These are phyloP conservation scores for Tetramorium simillimum DNA, from an alignment of 1,140 invertebrate genomes.

Conservation along the genomic window DNA sequence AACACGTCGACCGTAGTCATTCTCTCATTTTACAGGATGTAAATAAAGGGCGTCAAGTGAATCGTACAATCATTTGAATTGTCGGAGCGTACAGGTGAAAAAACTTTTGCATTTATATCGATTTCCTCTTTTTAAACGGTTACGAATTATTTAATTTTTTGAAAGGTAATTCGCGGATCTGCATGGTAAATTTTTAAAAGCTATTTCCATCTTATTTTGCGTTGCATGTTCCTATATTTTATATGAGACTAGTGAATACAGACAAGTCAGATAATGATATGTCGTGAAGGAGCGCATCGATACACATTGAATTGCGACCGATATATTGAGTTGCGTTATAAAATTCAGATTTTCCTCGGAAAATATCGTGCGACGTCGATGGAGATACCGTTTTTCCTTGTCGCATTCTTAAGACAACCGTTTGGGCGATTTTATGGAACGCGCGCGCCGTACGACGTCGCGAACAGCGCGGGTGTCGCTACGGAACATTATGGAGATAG, in stretches of 20 bases:
- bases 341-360: not conserved
- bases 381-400: slow-evolving; percentile 7
- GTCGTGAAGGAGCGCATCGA: not conserved
- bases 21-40: not conserved
- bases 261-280: not conserved
- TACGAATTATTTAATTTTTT: not conserved
- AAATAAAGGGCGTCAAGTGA: not conserved
- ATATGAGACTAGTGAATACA: not conserved
- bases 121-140: not conserved
- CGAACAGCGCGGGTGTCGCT: not conserved
- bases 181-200: not conserved
- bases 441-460: not conserved
- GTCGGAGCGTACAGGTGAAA: not conserved
- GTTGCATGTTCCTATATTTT: not conserved
- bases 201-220: not conserved
- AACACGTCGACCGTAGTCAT: not conserved
- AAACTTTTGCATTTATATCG: not conserved
- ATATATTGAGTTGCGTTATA: not conserved
- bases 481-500: slow-evolving; percentile 27
- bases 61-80: not conserved
- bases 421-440: slow-evolving; percentile 9
- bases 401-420: slow-evolving; percentile 30
- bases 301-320: not conserved
- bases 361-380: not conserved
- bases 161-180: not conserved